Conservation (phyloP, 2,888 invertebrate genomes). For the Caenorhabditis macrosperma region DNA sequence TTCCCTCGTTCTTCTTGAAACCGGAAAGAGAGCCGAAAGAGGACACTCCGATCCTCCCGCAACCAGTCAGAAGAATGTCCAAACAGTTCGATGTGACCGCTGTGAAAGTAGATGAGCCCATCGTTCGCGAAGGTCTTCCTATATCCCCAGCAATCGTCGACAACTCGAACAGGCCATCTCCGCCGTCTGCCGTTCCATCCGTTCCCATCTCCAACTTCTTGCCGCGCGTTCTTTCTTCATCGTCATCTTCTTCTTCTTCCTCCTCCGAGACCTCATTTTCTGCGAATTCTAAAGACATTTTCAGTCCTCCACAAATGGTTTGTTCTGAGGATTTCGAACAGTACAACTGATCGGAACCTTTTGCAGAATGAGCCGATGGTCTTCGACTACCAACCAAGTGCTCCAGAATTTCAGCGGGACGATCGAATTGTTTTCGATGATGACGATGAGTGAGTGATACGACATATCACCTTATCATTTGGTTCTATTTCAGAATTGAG, state of each 20-base stretch:
- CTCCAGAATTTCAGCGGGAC: conserved; percentile 21
- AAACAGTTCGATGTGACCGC: conserved; percentile 58
- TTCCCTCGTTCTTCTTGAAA: conserved; percentile 48
- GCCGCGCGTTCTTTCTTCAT: background rate
- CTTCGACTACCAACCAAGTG: conserved; percentile 17
- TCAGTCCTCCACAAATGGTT: conserved; percentile 27
- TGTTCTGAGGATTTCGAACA: no score
- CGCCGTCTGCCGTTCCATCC: background rate
- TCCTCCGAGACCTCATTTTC: conserved; percentile 34
- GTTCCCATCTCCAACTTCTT: background rate
- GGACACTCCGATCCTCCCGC: conserved; percentile 17
- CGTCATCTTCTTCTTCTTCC: conserved; percentile 22
- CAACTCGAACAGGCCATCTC: background rate
- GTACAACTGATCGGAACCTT: no score
- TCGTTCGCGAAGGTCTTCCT: background rate
- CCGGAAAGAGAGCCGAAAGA: background rate
- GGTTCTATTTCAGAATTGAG: conserved; percentile 53
- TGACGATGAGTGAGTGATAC: conserved; percentile 28
- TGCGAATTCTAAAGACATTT: conserved; percentile 13
- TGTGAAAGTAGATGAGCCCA: conserved; percentile 21
- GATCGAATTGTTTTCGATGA: conserved; percentile 34
- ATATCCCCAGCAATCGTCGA: background rate
- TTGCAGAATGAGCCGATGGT: conserved; percentile 17
- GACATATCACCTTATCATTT: background rate
- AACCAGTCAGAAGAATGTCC: conserved; percentile 33